These are phyloP conservation scores for Aselliscus stoliczkanus DNA, from an alignment of 2,797 vertebrate species.

Conservation along the genomic window DNA sequence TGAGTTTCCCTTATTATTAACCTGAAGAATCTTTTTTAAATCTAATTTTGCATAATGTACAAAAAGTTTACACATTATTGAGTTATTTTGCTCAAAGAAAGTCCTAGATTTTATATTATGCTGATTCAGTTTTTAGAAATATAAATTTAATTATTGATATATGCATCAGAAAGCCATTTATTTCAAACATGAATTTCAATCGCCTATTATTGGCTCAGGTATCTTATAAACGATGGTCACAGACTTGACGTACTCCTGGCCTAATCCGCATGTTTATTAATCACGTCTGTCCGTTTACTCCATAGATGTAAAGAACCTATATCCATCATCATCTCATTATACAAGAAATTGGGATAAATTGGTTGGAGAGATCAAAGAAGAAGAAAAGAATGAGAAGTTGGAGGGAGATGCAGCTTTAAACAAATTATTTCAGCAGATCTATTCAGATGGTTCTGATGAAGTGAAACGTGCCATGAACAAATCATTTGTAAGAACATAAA, in stretches of 20 bases:
- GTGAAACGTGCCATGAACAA: constrained; percentile 99
- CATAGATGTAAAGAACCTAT: constrained; percentile 82
- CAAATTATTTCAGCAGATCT: constrained; percentile 97
- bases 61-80: background rate
- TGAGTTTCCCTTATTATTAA: background rate
- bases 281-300: constrained; percentile 53
- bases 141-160: background rate
- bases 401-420: constrained; percentile 97
- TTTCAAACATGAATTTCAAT: constrained; percentile 21
- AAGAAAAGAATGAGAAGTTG: constrained; percentile 94
- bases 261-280: constrained; percentile 3
- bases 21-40: constrained; percentile 15
- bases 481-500: constrained; percentile 91
- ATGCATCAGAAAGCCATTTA: background rate
- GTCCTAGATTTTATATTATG: background rate
- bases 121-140: background rate
- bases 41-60: background rate
- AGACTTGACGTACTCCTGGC: background rate
- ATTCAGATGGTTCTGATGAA: constrained; percentile 94
- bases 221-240: background rate
- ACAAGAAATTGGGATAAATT: constrained; percentile 95
- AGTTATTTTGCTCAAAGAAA: constrained; percentile 10
- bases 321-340: constrained; percentile 91
- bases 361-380: constrained; percentile 91
- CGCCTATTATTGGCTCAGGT: background rate